Base-by-base conservation (phyloP, 2,113 vertebrate genomes). In the Archilochus colubris region DNA sequence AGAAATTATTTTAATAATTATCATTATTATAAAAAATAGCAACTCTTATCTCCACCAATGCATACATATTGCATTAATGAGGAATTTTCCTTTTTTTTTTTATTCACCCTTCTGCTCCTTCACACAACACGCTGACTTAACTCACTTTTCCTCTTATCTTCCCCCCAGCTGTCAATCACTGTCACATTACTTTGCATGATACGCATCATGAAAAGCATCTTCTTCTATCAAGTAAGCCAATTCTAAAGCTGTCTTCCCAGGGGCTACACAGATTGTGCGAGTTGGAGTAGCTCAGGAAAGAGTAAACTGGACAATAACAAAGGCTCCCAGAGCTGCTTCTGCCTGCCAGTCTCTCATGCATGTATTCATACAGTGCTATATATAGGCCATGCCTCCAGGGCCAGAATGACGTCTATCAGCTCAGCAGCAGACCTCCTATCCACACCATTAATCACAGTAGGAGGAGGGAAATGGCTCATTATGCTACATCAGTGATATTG, bases 231-330 rank as follows among this genome's bases (percentile, higher is more conserved):
- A 91, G 54, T 25, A 54, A 91, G 46, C 75, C 77, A 89, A 27
- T 92, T 93, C 72, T 79, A 77, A 88, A 91, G 74, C 86, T 89
- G 83, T 70, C 21, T 81, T 91, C 91, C 88, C 85, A 94, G 84
- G 84, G 91, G 91, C 93, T 91, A 38, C 59, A 70, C 86, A 82
- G 89, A 88, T 74, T 91, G 91, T 85, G 69, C 59, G 57, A 76
- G 82, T 68, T 94, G 87, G 91, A 94, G 85, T 28, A 79, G 78
- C 86, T 93, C 69, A 66, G 73, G 48, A 77, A 88, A 40, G 61
- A 94, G 80, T 50, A 82, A 92, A 73, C 62, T 7, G 80, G 94
- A 90, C 95, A 94, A 68, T 74, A 86, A 86, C 63, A 76, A 72
- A 84, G 75, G 54, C 33, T 91, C 53, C 76, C 85, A 25, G 86